These are phyloP conservation scores for Hirtodrosophila alboralis DNA, from an alignment of 2,888 invertebrate genomes.

Conservation along the genomic window DNA sequence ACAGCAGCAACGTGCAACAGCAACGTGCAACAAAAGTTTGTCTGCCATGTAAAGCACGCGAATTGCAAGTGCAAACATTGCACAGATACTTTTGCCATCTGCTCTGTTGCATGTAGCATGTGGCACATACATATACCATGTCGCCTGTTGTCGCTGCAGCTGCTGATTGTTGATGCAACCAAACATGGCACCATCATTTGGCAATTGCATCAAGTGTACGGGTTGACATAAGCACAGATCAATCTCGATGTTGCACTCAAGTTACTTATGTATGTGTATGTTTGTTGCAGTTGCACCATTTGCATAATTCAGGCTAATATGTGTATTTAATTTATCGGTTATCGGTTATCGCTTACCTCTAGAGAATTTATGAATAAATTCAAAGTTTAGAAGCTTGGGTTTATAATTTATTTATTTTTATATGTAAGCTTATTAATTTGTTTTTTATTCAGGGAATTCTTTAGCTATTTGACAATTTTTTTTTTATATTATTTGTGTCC, in stretches of 20 bases:
- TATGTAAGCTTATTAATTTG: too few relatives aligned
- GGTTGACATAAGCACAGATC: constrained; percentile 52
- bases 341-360: too few relatives aligned
- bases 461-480: too few relatives aligned
- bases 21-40: constrained; percentile 29
- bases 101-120: constrained; percentile 13
- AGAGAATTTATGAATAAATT: too few relatives aligned
- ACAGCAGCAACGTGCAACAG: too few relatives aligned
- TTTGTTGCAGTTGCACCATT: constrained; percentile 9
- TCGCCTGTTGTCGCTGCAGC: constrained; percentile 12
- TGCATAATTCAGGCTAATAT: too few relatives aligned
- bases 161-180: constrained; percentile 22
- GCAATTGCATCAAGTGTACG: constrained; percentile 24
- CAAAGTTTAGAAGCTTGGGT: too few relatives aligned
- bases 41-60: constrained; percentile 31
- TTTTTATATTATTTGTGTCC: too few relatives aligned
- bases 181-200: constrained; percentile 21
- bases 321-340: too few relatives aligned
- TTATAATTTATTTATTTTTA: too few relatives aligned
- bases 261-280: constrained; percentile 2
- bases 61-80: constrained; percentile 39
- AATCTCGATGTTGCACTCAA: constrained; percentile 41
- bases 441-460: too few relatives aligned
- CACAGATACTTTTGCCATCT: constrained; percentile 38
- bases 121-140: constrained; percentile 26